Evolutionary conservation across 2,797 vertebrate genomes (phyloP), one percentile per base, ranked within the genome.

Genomic region (Coluber constrictor): DNA sequence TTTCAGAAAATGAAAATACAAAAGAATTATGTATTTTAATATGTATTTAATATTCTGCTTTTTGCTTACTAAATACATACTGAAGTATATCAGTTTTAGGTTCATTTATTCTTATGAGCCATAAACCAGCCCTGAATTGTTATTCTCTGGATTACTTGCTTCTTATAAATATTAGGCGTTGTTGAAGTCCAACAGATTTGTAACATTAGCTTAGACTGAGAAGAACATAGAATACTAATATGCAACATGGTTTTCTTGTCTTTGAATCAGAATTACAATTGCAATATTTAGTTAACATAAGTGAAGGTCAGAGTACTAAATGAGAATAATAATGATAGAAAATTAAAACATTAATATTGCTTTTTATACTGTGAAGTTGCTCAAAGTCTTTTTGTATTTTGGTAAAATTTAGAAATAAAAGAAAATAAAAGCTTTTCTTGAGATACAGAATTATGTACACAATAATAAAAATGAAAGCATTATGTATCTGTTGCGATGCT

Each of bases 271-370:
- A 83, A 92, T 92, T 91, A 89, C 83, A 90, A 93, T 95, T 93
- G 91, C 93, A 95, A 92, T 93, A 94, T 91, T 94, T 92, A 74
- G 66, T 74, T 63, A 95, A 93, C 88, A 95, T 79, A 96, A 96
- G 59, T 94, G 94, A 95, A 86, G 95, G 93, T 95, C 94, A 95
- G 92, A 93, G 57, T 60, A 88, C 63, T 86, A 56, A 93, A 92
- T 18, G 37, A 90, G 91, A 93, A n/a, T 59, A 93, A 93, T 93
- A 61, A 54, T 88, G 92, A 90, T 87, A 88, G 94, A 94, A 86
- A 93, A 51, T 66, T 66, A 0, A 87, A 93, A 91, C n/a, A 1
- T 91, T n/a, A 13, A 92, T 70, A 91, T 92, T 91, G 57, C 88
- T 94, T 92, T 95, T 86, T 90, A 94, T 90, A 88, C 29, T 18